Conservation (phyloP, 2,113 vertebrate species). For the Gnathonemus longibarbis region DNA sequence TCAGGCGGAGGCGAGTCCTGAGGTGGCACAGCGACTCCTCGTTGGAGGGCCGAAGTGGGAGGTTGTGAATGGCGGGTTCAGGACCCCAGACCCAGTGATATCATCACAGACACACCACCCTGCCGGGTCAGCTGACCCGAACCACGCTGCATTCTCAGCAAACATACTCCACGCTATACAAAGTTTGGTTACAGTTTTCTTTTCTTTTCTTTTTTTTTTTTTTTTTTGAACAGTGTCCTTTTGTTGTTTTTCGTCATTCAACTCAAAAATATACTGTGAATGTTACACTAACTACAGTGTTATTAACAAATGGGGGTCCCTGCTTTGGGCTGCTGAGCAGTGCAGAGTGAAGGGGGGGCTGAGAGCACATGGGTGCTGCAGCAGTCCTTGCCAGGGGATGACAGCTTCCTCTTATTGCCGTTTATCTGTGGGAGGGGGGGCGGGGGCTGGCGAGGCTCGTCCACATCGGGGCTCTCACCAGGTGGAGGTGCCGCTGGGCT, state of each 20-base stretch:
- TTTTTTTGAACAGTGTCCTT: conserved; percentile 48
- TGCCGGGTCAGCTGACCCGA: conserved; percentile 25
- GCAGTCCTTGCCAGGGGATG: conserved; percentile 31
- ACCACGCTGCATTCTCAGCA: conserved; percentile 42
- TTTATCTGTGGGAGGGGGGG: conserved; percentile 4
- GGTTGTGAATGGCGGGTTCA: neutral
- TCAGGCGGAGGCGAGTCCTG: neutral
- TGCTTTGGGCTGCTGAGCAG: conserved; percentile 88
- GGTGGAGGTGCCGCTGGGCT: conserved; percentile 79
- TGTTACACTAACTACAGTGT: conserved; percentile 81
- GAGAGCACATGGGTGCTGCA: neutral
- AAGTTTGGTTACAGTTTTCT: conserved; percentile 56
- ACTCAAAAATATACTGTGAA: conserved; percentile 89
- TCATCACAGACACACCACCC: conserved; percentile 18
- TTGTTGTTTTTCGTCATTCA: conserved; percentile 51
- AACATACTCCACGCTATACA: conserved; percentile 66
- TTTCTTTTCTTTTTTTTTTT: conserved; percentile 22
- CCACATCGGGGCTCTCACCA: conserved; percentile 67
- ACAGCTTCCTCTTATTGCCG: conserved; percentile 7
- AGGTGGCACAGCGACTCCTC: neutral
- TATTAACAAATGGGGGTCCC: conserved; percentile 89
- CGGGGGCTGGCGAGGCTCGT: conserved; percentile 24
- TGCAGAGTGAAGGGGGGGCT: conserved; percentile 1
- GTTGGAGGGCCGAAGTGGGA: neutral
- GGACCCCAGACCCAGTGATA: neutral